Evolutionary conservation across 2,797 vertebrate genomes (phyloP), one percentile per base, ranked within the genome.

Genomic region (Catamblyrhynchus diadema): DNA sequence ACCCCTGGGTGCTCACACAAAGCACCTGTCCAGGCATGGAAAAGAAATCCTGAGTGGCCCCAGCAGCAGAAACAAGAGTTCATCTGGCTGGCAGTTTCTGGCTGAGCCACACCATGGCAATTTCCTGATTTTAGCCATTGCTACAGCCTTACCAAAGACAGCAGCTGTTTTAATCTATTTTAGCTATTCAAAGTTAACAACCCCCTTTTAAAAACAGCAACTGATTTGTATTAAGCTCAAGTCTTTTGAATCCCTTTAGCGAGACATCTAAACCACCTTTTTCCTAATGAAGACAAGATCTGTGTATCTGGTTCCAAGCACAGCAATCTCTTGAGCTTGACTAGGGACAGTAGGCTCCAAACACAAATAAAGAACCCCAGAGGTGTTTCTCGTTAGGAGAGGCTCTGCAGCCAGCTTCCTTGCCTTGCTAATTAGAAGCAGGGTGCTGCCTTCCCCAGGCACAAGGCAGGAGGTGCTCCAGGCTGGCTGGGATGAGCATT

Each of bases 251-350:
- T 88, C n/a, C 21, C 35, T 91, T 87, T 6, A 65, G 50, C 3
- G 10, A 83, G 60, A 86, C 77, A 83, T 86, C 50, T 47, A 84
- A 96, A 86, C 78, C 80, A 74, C 66, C 81, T 78, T 75, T 92
- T 56, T 28, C 67, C 78, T 93, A 85, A 88, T 48, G 69, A 92
- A 72, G 83, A 92, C 78, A 94, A 95, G 94, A 88, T 56, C 87
- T 62, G 42, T 20, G 1, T 61, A 21, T 65, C 65, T 47, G 73
- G 44, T 51, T 95, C 44, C 56, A 74, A 75, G 66, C 59, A 56
- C 37, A 86, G 79, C 75, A 69, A 33, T 51, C 69, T 85, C 75
- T 28, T 32, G 59, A 79, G 87, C 85, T 22, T 37, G 24, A 20
- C 33, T 32, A 20, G 42, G 56, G 72, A 91, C 66, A 75, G 89